A percentile compares a stretch with the other conserved stretches of the same genome.
Evolutionary conservation across 2,113 vertebrate genomes (phyloP).

Genomic region (Edolisoma coerulescens): DNA sequence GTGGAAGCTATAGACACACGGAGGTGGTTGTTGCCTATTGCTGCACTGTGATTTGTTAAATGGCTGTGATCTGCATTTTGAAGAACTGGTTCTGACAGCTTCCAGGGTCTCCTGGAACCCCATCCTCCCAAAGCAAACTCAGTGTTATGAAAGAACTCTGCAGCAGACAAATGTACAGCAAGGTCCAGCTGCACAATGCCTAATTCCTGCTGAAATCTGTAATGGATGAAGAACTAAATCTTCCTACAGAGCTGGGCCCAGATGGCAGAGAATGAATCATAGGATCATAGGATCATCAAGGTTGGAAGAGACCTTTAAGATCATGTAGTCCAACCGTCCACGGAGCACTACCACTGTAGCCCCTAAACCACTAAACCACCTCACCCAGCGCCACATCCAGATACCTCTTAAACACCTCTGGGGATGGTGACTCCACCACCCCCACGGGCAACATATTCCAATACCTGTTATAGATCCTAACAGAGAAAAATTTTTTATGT

Average conservation of each 20-base stretch:
- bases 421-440: not conserved
- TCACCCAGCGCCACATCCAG: rapidly evolving
- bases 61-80: not conserved
- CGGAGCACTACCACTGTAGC: not conserved
- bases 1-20: not conserved
- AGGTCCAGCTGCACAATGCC: not conserved
- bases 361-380: not conserved
- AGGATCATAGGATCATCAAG: not conserved
- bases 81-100: not conserved
- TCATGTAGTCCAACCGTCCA: not conserved
- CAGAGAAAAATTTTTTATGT: not conserved
- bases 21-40: not conserved
- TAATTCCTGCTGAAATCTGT: not conserved
- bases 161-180: not conserved
- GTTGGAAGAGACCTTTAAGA: not conserved
- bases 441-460: too few species aligned
- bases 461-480: not conserved
- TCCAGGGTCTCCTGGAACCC: not conserved
- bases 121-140: not conserved
- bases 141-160: not conserved
- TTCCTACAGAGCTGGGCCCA: not conserved
- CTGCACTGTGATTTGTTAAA: not conserved
- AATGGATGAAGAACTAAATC: not conserved
- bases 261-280: not conserved
- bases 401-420: not conserved